Evolutionary conservation across 2,888 invertebrate genomes (phyloP), one percentile per base, ranked within the genome.

Genomic region (Sphinx pinastri): DNA sequence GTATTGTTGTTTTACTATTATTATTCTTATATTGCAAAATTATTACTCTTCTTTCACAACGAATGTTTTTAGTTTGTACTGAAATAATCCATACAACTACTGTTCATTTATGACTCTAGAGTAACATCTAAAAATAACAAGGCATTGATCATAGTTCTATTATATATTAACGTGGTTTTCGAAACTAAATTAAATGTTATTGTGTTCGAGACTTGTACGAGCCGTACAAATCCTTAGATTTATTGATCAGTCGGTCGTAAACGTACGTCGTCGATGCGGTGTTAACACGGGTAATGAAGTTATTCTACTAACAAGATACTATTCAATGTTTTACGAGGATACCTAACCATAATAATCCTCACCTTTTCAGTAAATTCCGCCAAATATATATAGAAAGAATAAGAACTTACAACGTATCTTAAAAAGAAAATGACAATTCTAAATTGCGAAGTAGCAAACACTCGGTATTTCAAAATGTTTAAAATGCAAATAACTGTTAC

Each of bases 291-390:
- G 85, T 87, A 89, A 90, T 88, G 88, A 88, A 89, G 84, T 86
- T 88, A 87, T 88, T 78, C 80, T 82, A 76, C 86, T 88, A 90
- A 91, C 91, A 90, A 91, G 88, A 81, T 85, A 84, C 88, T 86
- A 89, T 88, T 81, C 81, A 76, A 76, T 80, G 81, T 86, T 89
- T 91, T 90, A 91, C 88, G 89, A 88, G 85, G 77, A 86, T 82
- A 80, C 81, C 78, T 80, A 25, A n/a, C 45, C 12, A 60, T 47
- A 47, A n/a, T 55, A 59, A 60, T 60, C 12, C 60, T 60, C 47
- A 60, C 45, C 45, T 16, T 60, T 19, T 7, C 13, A n/a, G 6
- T 47, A 2, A 63, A 49, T 19, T 49, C 49, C 19, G 38, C 60
- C 1, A 12, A 8, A 19, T 63, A 12, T 12, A 49, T 4, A 63